Conservation (phyloP, 2,113 vertebrate species). For the Eurypyga helias region DNA sequence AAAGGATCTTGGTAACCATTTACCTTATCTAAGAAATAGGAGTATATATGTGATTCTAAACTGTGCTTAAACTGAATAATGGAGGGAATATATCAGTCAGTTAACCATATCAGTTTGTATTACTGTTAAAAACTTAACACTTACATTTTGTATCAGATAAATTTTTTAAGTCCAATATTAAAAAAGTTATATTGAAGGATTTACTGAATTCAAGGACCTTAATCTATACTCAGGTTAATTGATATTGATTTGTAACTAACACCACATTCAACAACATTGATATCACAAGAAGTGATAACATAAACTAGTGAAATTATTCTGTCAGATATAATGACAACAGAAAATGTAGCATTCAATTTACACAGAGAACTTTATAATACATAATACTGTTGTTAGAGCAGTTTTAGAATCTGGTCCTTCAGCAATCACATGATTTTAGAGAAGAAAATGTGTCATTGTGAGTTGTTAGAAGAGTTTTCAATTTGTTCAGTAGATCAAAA, state of each 20-base stretch:
- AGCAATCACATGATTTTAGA: not conserved
- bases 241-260: constrained; percentile 46
- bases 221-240: constrained; percentile 42
- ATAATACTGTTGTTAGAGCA: not conserved
- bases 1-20: not conserved
- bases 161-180: not conserved
- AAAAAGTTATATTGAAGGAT: not conserved
- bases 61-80: not conserved
- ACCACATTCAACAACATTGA: not conserved
- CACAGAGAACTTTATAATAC: not conserved
- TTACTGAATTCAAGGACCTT: not conserved
- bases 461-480: not conserved
- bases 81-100: not conserved
- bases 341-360: not conserved
- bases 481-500: not conserved
- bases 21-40: not conserved
- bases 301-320: constrained; percentile 42
- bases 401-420: not conserved
- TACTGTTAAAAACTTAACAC: not conserved
- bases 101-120: not conserved
- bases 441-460: not conserved
- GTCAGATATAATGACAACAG: not conserved
- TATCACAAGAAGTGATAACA: not conserved
- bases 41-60: not conserved
- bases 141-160: not conserved